Percentiles rank a stretch among this genome's conserved stretches.
These are phyloP conservation scores for Hyaena hyaena DNA, from an alignment of 2,113 vertebrate species.

Conservation along the genomic window DNA sequence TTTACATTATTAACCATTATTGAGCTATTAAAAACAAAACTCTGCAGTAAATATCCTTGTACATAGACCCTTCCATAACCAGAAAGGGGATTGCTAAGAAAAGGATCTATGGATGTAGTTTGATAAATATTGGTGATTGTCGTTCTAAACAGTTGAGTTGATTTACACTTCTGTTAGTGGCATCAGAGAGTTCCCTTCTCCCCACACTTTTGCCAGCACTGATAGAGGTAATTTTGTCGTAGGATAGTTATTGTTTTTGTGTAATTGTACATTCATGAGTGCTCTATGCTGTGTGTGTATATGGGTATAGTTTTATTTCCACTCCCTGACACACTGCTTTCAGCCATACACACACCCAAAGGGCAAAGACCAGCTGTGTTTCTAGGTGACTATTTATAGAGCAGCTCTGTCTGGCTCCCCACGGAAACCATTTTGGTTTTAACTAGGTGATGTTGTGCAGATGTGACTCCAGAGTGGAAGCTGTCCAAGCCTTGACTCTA, in stretches of 20 bases:
- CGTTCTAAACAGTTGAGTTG: background rate
- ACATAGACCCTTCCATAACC: background rate
- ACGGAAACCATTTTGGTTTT: constrained; percentile 46
- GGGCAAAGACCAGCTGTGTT: background rate
- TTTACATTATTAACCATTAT: background rate
- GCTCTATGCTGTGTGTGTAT: background rate
- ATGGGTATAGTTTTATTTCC: background rate
- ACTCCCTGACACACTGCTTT: background rate
- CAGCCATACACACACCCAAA: background rate
- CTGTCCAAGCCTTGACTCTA: background rate
- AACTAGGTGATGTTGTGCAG: background rate
- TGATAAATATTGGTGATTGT: background rate
- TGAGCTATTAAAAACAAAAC: background rate
- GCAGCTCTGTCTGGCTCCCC: constrained; percentile 6
- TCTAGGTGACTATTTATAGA: background rate
- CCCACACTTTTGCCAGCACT: background rate
- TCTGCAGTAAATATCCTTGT: background rate
- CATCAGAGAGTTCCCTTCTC: background rate
- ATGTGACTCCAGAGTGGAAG: constrained; percentile 3
- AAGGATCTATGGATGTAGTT: background rate
- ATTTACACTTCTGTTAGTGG: background rate
- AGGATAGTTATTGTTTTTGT: background rate
- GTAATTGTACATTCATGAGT: background rate
- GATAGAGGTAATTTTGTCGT: background rate
- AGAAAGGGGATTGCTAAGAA: background rate